These are phyloP conservation scores for Drosophila kambysellisi DNA, from an alignment of 2,888 invertebrate species.

Conservation along the genomic window DNA sequence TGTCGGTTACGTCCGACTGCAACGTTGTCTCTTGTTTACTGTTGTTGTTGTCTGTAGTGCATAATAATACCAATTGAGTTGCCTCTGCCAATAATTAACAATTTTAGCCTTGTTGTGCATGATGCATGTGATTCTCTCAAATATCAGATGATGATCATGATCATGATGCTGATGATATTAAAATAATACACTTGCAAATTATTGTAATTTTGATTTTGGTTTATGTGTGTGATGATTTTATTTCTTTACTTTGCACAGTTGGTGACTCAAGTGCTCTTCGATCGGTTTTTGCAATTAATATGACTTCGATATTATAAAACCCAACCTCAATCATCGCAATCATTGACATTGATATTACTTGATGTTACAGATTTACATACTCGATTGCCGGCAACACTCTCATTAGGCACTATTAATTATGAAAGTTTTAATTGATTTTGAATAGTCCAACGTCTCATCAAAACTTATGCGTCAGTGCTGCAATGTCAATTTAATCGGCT, in stretches of 20 bases:
- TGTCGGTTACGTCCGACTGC: too few species aligned
- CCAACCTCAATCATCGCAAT: background rate
- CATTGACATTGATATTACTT: constrained; percentile 30
- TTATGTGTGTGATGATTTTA: constrained; percentile 21
- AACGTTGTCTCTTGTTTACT: background rate
- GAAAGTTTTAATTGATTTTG: constrained; percentile 61
- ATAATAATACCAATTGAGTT: constrained; percentile 57
- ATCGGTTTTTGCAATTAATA: constrained; percentile 35
- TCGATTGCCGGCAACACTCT: constrained; percentile 40
- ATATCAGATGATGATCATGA: constrained; percentile 7
- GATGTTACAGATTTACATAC: constrained; percentile 53
- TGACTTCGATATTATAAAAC: constrained; percentile 17
- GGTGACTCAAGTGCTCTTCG: constrained; percentile 25
- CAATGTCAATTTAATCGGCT: constrained; percentile 21
- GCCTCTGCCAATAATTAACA: constrained; percentile 60
- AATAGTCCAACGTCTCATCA: constrained; percentile 28
- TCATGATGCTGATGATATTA: constrained; percentile 17
- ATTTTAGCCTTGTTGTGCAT: constrained; percentile 73
- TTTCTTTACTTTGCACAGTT: constrained; percentile 7
- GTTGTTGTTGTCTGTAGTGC: constrained; percentile 35
- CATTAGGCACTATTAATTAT: constrained; percentile 61
- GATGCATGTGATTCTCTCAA: constrained; percentile 48
- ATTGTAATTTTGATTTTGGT: constrained; percentile 34
- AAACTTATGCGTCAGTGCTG: constrained; percentile 22
- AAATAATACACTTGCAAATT: constrained; percentile 40